A percentile compares a stretch with the other conserved stretches of the same genome.
Conservation (phyloP, 2,113 vertebrate species). For the Nannospalax galili region DNA sequence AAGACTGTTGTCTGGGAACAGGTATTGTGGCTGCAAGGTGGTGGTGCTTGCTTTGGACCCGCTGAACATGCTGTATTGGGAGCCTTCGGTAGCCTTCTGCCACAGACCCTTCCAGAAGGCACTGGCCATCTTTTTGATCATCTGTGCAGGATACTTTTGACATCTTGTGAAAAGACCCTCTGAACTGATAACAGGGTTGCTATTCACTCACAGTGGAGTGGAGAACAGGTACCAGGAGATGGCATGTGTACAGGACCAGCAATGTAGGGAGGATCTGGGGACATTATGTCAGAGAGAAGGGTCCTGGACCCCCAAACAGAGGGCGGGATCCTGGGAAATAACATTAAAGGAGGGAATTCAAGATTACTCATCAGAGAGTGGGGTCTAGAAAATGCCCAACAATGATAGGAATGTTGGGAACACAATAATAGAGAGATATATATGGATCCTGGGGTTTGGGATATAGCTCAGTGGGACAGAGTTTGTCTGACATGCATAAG, state of each 20-base stretch:
- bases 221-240: not conserved
- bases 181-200: not conserved
- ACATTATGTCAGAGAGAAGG: not conserved
- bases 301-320: not conserved
- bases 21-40: not conserved
- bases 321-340: not conserved
- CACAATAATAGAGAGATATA: not conserved
- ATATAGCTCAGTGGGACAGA: not conserved
- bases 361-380: not conserved
- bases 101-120: not conserved
- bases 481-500: not conserved
- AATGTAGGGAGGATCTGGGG: not conserved
- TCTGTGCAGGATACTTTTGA: not conserved
- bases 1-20: not conserved
- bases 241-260: accelerated
- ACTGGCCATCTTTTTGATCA: not conserved
- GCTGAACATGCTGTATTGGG: no score
- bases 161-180: not conserved
- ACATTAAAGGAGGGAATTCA: not conserved
- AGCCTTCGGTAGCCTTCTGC: not conserved
- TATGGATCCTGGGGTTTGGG: not conserved
- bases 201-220: not conserved
- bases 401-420: not conserved
- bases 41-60: not conserved
- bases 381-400: not conserved